phyloP scores from a whole-genome alignment of 2,113 vertebrate species.

The Apodemus speciosus region DNA sequence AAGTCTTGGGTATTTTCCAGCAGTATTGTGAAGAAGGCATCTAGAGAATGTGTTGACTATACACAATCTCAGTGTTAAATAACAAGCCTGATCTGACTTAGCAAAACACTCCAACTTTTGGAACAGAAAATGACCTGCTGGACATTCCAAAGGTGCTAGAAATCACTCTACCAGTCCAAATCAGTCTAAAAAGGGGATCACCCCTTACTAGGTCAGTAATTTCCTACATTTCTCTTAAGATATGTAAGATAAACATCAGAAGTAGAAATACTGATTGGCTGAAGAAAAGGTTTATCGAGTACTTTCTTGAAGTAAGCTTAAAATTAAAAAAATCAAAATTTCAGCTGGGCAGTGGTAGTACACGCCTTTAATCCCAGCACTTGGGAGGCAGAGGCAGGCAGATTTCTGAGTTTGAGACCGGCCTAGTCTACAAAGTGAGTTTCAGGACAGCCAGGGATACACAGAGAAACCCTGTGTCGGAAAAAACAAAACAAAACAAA shows the following conservation, averaged over 20 bases:
- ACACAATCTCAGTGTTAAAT: slow-evolving; percentile 75
- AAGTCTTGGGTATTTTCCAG: slow-evolving; percentile 72
- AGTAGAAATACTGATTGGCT: slow-evolving; percentile 27
- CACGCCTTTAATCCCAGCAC: no score
- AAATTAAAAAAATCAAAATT: neutral
- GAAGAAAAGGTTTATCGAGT: slow-evolving; percentile 12
- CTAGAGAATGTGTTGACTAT: slow-evolving; percentile 78
- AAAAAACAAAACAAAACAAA: no score
- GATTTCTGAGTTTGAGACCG: no score
- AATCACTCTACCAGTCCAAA: slow-evolving; percentile 65
- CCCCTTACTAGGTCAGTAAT: slow-evolving; percentile 24
- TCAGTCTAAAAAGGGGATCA: slow-evolving; percentile 37
- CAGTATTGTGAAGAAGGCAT: slow-evolving; percentile 73
- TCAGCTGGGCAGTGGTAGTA: no score
- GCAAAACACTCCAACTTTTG: slow-evolving; percentile 75
- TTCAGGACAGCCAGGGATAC: no score
- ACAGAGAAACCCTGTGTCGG: no score
- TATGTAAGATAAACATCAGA: slow-evolving; percentile 35
- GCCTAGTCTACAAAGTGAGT: no score
- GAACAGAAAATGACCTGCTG: slow-evolving; percentile 75
- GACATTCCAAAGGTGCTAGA: slow-evolving; percentile 75
- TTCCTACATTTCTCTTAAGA: slow-evolving; percentile 10
- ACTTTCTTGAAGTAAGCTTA: slow-evolving; percentile 49
- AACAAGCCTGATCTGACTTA: slow-evolving; percentile 77
- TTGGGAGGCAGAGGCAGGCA: no score